Conservation (phyloP, 1,140 invertebrate species). For the Achatina immaculata region DNA sequence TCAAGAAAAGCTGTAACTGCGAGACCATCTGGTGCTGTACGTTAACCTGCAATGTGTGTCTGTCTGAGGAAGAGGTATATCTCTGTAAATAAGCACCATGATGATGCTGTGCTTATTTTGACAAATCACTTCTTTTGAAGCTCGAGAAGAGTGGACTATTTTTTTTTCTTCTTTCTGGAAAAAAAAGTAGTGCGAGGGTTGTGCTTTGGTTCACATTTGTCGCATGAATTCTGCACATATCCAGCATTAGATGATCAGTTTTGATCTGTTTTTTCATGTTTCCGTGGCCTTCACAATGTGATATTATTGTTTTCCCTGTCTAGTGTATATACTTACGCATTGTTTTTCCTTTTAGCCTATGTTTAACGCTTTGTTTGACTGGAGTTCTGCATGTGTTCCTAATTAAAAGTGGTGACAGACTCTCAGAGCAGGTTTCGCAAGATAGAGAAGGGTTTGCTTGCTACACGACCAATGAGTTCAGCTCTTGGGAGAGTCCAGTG, state of each 20-base stretch:
- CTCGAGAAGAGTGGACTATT: neutral
- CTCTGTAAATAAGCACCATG: conserved; percentile 60
- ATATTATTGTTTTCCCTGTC: no score
- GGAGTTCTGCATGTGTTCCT: no score
- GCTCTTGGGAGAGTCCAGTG: no score
- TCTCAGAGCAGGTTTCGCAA: no score
- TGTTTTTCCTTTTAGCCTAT: no score
- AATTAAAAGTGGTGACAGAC: no score
- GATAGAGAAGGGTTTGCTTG: no score
- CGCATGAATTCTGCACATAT: neutral
- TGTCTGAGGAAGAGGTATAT: conserved; percentile 60
- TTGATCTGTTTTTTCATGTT: neutral
- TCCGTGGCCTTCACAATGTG: no score
- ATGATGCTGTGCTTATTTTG: neutral
- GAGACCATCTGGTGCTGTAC: conserved; percentile 68
- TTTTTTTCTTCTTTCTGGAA: neutral
- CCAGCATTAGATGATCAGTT: neutral
- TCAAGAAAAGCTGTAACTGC: conserved; percentile 59
- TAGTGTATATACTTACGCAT: no score
- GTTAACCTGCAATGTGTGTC: conserved; percentile 64
- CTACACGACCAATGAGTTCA: no score
- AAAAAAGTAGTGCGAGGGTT: neutral
- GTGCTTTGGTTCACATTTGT: neutral
- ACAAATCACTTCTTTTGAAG: no score
- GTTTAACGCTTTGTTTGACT: no score